phyloP scores from a whole-genome alignment of 2,797 vertebrate species.

The Glyptemys insculpta region DNA sequence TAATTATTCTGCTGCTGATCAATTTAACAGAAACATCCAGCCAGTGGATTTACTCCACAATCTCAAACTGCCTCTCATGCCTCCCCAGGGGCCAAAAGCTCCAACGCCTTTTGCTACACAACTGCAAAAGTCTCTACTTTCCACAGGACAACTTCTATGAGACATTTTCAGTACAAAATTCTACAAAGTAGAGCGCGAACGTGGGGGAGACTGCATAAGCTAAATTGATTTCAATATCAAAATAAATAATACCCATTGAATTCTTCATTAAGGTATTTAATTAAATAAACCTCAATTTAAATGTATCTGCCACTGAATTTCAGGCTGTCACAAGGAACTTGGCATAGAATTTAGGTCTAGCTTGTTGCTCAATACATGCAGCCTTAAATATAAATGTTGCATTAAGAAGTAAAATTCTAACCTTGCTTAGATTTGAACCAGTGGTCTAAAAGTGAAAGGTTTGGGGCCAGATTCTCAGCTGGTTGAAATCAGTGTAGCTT shows the following conservation, averaged over 20 bases:
- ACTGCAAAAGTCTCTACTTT: slow-evolving; percentile 70
- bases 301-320: slow-evolving; percentile 60
- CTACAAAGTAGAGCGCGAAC: slow-evolving; percentile 22
- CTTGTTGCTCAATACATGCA: slow-evolving; percentile 26
- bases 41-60: slow-evolving; percentile 61
- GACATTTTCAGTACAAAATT: slow-evolving; percentile 17
- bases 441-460: neutral
- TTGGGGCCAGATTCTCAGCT: neutral
- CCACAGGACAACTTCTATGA: slow-evolving; percentile 70
- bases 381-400: neutral
- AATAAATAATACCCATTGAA: slow-evolving; percentile 72
- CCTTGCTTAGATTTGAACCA: neutral
- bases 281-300: slow-evolving; percentile 66
- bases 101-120: slow-evolving; percentile 53
- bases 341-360: slow-evolving; percentile 52
- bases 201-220: slow-evolving; percentile 63
- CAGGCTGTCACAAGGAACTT: slow-evolving; percentile 47
- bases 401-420: slow-evolving; percentile 19
- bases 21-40: slow-evolving; percentile 67
- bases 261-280: slow-evolving; percentile 68
- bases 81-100: slow-evolving; percentile 69
- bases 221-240: slow-evolving; percentile 62
- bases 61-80: slow-evolving; percentile 55
- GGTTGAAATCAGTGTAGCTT: neutral
- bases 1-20: slow-evolving; percentile 71